Percentiles rank a stretch among this genome's conserved stretches.
phyloP scores from a whole-genome alignment of 2,888 invertebrate genomes.

The Megalurothrips usitatus region DNA sequence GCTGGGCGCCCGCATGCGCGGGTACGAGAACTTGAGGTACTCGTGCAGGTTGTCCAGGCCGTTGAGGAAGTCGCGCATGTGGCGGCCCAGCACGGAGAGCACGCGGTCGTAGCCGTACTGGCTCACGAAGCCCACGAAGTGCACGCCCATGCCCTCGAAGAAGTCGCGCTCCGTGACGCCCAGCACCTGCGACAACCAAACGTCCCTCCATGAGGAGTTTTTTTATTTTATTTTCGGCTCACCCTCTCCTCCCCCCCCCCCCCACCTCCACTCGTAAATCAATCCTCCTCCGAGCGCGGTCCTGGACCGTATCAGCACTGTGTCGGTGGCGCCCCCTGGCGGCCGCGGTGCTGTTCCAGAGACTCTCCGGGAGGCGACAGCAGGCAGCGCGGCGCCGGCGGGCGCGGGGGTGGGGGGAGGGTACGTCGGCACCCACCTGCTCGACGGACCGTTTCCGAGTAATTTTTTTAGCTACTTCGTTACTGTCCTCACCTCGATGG shows the following conservation, averaged over 20 bases:
- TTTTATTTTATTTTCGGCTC: slow-evolving; percentile 31
- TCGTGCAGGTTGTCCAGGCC: slow-evolving; percentile 94
- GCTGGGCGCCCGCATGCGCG: slow-evolving; percentile 83
- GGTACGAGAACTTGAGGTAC: slow-evolving; percentile 93
- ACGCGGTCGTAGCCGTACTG: slow-evolving; percentile 94
- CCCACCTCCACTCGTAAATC: no score
- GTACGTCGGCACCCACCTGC: no score
- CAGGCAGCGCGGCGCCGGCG: no score
- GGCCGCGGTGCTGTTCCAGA: no score
- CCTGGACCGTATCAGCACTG: no score
- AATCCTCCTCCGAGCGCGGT: no score
- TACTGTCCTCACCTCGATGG: slow-evolving; percentile 63
- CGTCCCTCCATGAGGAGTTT: slow-evolving; percentile 28
- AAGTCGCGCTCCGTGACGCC: slow-evolving; percentile 84
- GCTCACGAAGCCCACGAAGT: slow-evolving; percentile 88
- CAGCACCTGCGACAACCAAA: slow-evolving; percentile 59
- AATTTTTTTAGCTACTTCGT: slow-evolving; percentile 7
- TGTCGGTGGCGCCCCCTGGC: no score
- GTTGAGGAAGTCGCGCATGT: slow-evolving; percentile 93
- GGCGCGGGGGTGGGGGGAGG: no score
- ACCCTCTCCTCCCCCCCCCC: no score
- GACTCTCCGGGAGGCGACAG: no score
- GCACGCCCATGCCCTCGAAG: slow-evolving; percentile 91
- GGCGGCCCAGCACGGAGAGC: slow-evolving; percentile 81
- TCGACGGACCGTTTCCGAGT: slow-evolving; percentile 31